Conservation (phyloP, 2,888 invertebrate species). For the Lordiphosa andalusiaca region DNA sequence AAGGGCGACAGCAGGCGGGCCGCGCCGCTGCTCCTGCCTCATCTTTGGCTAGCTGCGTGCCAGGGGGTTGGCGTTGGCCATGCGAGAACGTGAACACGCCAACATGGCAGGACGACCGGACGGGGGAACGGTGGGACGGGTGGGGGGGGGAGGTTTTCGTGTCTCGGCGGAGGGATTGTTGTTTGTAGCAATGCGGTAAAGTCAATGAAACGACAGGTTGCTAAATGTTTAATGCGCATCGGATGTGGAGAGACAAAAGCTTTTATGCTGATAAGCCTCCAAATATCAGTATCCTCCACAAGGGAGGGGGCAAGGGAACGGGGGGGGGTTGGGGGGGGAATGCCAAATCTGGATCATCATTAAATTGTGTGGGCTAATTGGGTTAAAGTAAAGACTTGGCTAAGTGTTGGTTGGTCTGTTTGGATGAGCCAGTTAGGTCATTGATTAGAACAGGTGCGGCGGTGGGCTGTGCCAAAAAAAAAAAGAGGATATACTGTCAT, state of each 20-base stretch:
- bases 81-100: conserved; percentile 30
- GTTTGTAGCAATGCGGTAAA: conserved; percentile 68
- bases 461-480: too few relatives aligned
- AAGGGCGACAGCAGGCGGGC: conserved; percentile 46
- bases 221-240: conserved; percentile 64
- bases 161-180: conserved; percentile 5
- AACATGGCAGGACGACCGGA: too few relatives aligned
- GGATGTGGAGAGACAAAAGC: conserved; percentile 56
- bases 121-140: too few relatives aligned
- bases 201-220: conserved; percentile 71
- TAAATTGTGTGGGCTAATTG: too few relatives aligned
- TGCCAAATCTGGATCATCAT: too few relatives aligned
- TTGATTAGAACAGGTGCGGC: too few relatives aligned
- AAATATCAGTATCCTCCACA: conserved; percentile 27
- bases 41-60: background rate
- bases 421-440: too few relatives aligned
- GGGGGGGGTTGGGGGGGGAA: too few relatives aligned
- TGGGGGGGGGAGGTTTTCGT: background rate
- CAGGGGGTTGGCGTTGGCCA: conserved; percentile 33
- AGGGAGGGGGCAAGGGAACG: too few relatives aligned
- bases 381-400: too few relatives aligned
- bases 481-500: too few relatives aligned
- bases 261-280: conserved; percentile 35
- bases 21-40: conserved; percentile 3
- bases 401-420: too few relatives aligned